These are phyloP conservation scores for Acleris laterana DNA, from an alignment of 2,888 invertebrate species.

Conservation along the genomic window DNA sequence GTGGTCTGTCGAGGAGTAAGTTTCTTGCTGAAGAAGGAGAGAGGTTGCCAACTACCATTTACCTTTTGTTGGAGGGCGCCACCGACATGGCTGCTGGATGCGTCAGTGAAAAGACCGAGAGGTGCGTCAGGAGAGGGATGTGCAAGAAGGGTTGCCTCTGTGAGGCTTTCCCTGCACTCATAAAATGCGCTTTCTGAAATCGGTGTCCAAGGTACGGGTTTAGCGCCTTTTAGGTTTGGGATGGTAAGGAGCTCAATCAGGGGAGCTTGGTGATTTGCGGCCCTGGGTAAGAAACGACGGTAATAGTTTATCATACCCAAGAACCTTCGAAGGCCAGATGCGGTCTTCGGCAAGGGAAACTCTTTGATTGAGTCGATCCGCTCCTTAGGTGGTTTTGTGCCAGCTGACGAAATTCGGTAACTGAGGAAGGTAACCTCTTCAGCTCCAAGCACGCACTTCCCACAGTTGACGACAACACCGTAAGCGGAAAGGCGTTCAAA, in stretches of 20 bases:
- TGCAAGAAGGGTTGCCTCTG: slow-evolving; percentile 4
- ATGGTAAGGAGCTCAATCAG: slow-evolving; percentile 13
- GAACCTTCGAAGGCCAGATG: slow-evolving; percentile 43
- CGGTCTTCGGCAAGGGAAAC: slow-evolving; percentile 37
- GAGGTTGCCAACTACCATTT: too few species aligned
- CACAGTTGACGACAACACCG: slow-evolving; percentile 3
- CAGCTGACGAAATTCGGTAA: not conserved
- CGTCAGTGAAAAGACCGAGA: too few species aligned
- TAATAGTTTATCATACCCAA: slow-evolving; percentile 39
- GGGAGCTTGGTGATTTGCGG: slow-evolving; percentile 36
- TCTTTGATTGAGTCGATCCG: slow-evolving; percentile 5
- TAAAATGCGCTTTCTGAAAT: slow-evolving; percentile 9
- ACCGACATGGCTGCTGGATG: too few species aligned
- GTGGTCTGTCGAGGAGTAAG: too few species aligned
- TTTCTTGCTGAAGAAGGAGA: too few species aligned
- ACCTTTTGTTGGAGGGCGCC: too few species aligned
- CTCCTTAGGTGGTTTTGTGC: not conserved
- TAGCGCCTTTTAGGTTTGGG: slow-evolving; percentile 9
- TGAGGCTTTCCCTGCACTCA: slow-evolving; percentile 7
- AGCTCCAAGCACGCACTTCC: slow-evolving; percentile 2
- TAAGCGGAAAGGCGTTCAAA: not conserved
- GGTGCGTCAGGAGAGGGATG: not conserved
- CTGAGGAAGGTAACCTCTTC: slow-evolving; percentile 10
- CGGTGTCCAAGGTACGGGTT: slow-evolving; percentile 21
- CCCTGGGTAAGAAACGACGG: slow-evolving; percentile 32